Base-by-base conservation (phyloP, 37 sponge, comb jelly and placozoan genomes). In the Hexactinellida sp. region DNA sequence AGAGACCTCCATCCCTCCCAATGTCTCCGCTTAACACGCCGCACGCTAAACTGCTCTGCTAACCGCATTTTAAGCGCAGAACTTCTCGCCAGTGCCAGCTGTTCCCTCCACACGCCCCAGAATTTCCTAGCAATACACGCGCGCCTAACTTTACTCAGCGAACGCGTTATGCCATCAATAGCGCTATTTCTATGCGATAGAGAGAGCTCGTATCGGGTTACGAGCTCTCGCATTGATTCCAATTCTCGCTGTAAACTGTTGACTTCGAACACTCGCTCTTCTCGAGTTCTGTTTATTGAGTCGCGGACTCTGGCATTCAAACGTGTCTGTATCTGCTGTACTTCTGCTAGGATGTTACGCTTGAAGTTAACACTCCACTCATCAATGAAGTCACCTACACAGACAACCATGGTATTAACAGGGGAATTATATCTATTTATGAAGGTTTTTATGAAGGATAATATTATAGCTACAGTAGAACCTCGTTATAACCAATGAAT, bases 1-100 rank as follows among this genome's bases (percentile, higher is more conserved):
- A 93, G 38, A 16, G 95, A 89, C 85, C 88, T 86, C 99, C 99
- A 98, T 0, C 89, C 92, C 1, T 36, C 83, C 91, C 90, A 93
- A 54, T 87, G 88, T 32, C 84, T 87, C 25, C 71, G 5, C 38
- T 83, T 82, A 30, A 98, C 38, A 24, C 84, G 83, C 0, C 84
- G 54, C 21, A 55, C 30, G 85, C 93, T 88, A 82, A 89, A 89
- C 7, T 87, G 82, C 36, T 37, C 36, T 37, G 99, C 95, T 36
- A 98, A 83, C 0, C 85, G 3, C 25, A 63, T 1, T 23, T 63
- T 63, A 23, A 63, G 34, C 3, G 76, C 21, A 23, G 34, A 32
- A n/a, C 76, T 23, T 63, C 76, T 63, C 25, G 76, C 76, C 76
- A 21, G 19, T 25, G 28, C 21, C 13, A 63, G 34, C 3, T 23